phyloP scores from a whole-genome alignment of 2,113 vertebrate genomes.

The Lamprologus ornatipinnis region DNA sequence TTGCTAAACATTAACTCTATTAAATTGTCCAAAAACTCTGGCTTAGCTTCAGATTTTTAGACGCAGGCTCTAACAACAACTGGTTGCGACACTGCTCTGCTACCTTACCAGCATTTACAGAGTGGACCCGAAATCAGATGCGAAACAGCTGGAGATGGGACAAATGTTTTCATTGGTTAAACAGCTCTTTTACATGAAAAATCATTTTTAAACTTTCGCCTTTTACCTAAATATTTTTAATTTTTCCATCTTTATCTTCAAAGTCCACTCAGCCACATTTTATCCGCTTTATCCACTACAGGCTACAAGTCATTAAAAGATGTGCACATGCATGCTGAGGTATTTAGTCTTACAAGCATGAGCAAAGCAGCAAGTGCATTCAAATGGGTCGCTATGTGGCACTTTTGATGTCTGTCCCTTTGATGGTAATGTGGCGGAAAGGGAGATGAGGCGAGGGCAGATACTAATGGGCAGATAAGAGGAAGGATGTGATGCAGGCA shows the following conservation, averaged over 20 bases:
- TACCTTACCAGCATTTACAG: not conserved
- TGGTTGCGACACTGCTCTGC: not conserved
- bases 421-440: slow-evolving; percentile 10
- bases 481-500: not conserved
- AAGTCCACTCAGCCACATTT: not conserved
- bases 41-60: not conserved
- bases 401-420: slow-evolving; percentile 45
- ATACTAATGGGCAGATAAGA: not conserved
- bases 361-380: not conserved
- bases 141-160: not conserved
- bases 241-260: not conserved
- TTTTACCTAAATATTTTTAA: not conserved
- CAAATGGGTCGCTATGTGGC: not conserved
- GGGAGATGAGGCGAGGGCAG: not conserved
- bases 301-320: not conserved
- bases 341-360: not conserved
- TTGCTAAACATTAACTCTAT: not conserved
- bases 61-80: not conserved
- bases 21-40: not conserved
- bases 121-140: not conserved
- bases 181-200: not conserved
- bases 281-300: not conserved
- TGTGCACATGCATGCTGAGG: not conserved
- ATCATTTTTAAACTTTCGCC: not conserved
- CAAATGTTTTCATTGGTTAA: not conserved